These are phyloP conservation scores for Gobio occitaniae DNA, from an alignment of 2,797 vertebrate species.

Conservation along the genomic window DNA sequence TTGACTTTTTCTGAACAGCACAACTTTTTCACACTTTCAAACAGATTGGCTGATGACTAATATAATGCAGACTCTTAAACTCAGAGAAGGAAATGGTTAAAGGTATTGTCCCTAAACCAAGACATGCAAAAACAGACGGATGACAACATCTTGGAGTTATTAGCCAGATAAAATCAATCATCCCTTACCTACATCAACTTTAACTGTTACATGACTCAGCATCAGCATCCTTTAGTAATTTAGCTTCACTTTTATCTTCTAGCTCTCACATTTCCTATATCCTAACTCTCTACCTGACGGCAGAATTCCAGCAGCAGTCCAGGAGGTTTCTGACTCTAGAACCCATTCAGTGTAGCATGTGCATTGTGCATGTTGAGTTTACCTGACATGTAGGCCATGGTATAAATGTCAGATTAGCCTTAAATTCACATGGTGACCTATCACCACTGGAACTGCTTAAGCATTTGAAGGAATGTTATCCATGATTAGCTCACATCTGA, in stretches of 20 bases:
- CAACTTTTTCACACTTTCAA: background rate
- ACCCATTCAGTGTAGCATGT: background rate
- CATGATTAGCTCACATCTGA: conserved; percentile 31
- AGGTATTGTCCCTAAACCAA: background rate
- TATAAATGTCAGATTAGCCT: conserved; percentile 24
- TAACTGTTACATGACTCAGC: background rate
- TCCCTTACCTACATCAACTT: conserved; percentile 10
- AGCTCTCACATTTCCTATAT: background rate
- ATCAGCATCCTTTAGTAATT: conserved; percentile 29
- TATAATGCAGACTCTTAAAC: background rate
- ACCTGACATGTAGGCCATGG: background rate
- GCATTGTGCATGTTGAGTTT: background rate
- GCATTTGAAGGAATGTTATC: conserved; percentile 34
- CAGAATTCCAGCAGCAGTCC: background rate
- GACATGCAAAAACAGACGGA: conserved; percentile 17
- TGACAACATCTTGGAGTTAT: conserved; percentile 47
- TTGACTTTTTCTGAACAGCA: background rate
- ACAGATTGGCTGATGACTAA: conserved; percentile 4
- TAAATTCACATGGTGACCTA: conserved; percentile 4
- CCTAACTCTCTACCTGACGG: conserved; percentile 22
- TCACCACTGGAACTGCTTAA: conserved; percentile 8
- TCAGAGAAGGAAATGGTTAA: no score
- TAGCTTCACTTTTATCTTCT: conserved; percentile 19
- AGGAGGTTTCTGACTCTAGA: background rate
- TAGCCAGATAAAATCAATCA: conserved; percentile 21